These are phyloP conservation scores for Brenthis hecate DNA, from an alignment of 2,888 invertebrate species.

Conservation along the genomic window DNA sequence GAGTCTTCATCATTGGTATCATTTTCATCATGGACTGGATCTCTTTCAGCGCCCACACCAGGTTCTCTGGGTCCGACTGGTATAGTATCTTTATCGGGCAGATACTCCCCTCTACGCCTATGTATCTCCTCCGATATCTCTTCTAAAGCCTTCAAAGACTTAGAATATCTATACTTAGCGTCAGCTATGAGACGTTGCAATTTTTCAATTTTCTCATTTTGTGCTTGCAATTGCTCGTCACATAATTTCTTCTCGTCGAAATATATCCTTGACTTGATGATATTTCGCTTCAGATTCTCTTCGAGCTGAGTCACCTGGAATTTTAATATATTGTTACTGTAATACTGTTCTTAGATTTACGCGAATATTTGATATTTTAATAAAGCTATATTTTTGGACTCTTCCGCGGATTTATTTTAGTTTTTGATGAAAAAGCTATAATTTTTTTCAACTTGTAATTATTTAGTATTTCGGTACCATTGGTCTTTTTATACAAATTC, in stretches of 20 bases:
- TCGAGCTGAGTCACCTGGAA: conserved; percentile 88
- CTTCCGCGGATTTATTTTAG: too few species aligned
- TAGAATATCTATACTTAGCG: conserved; percentile 91
- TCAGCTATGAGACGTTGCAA: conserved; percentile 90
- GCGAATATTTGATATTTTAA: too few species aligned
- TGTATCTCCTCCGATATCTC: conserved; percentile 96
- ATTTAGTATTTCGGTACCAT: too few species aligned
- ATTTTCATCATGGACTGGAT: conserved; percentile 70
- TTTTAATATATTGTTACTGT: background rate
- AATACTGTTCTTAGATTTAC: too few species aligned
- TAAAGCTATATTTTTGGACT: background rate
- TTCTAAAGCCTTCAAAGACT: conserved; percentile 91
- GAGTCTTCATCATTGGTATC: conserved; percentile 73
- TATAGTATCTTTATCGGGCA: conserved; percentile 69
- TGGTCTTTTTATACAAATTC: too few species aligned
- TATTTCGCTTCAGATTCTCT: conserved; percentile 90
- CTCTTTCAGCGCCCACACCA: conserved; percentile 88
- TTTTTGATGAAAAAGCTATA: too few species aligned
- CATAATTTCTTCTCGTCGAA: conserved; percentile 95
- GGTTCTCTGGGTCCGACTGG: conserved; percentile 84
- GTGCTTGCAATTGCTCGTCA: conserved; percentile 91
- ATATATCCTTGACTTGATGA: conserved; percentile 93
- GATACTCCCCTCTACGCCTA: conserved; percentile 83
- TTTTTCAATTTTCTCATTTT: conserved; percentile 91
- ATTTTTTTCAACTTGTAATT: too few species aligned